These are phyloP conservation scores for Athripsodes cinereus DNA, from an alignment of 2,888 invertebrate genomes.

Conservation along the genomic window DNA sequence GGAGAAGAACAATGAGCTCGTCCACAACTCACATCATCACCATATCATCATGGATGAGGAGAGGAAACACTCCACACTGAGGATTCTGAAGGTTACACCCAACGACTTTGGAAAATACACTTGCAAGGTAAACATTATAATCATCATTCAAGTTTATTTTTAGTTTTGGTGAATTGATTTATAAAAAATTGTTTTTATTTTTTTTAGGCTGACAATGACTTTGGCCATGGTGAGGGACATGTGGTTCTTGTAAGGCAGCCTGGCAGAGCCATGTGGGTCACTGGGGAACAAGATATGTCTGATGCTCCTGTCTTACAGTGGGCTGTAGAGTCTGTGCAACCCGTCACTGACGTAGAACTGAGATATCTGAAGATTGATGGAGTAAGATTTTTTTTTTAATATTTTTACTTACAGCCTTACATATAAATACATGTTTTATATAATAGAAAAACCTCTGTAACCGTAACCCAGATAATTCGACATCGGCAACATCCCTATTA, in stretches of 20 bases:
- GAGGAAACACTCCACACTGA: conserved; percentile 33
- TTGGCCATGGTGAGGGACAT: conserved; percentile 33
- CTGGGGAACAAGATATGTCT: conserved; percentile 23
- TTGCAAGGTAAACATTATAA: conserved; percentile 32
- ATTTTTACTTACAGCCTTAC: too few species aligned
- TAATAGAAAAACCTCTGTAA: too few species aligned
- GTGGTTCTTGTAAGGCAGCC: conserved; percentile 33
- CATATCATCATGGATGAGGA: conserved; percentile 29
- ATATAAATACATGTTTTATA: too few species aligned
- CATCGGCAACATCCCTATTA: too few species aligned
- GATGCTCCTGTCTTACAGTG: conserved; percentile 38
- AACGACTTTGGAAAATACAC: conserved; percentile 41
- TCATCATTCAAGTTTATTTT: too few species aligned
- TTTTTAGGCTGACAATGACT: conserved; percentile 35
- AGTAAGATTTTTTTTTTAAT: too few species aligned
- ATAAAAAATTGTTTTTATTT: neutral
- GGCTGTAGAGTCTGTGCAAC: conserved; percentile 43
- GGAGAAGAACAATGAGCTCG: conserved; percentile 32
- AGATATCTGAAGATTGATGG: conserved; percentile 40
- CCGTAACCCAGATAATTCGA: too few species aligned
- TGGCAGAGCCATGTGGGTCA: conserved; percentile 25
- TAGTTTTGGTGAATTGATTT: too few species aligned
- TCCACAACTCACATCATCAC: conserved; percentile 30
- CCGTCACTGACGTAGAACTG: conserved; percentile 39
- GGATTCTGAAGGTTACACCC: conserved; percentile 29